A percentile compares a stretch with the other conserved stretches of the same genome.
Evolutionary conservation across 2,888 invertebrate genomes (phyloP).

Genomic region (Leptopterna dolabrata): DNA sequence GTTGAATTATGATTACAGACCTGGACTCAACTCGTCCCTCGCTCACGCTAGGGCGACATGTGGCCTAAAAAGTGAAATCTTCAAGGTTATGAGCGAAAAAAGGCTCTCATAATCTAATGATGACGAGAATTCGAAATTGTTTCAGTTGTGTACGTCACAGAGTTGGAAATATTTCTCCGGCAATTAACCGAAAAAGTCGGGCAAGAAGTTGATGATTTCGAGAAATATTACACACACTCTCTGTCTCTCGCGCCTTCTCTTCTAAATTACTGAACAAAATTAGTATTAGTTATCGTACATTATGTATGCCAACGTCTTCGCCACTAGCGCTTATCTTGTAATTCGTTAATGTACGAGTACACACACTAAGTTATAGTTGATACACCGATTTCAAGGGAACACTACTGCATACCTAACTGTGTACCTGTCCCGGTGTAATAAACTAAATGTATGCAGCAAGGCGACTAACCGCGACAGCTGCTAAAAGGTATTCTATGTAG

Average conservation of each 20-base stretch:
- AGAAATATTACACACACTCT: constrained; percentile 11
- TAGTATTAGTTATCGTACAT: background rate
- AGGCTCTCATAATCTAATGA: background rate
- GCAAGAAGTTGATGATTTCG: background rate
- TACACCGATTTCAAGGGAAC: too few species aligned
- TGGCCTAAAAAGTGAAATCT: background rate
- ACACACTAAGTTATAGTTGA: too few species aligned
- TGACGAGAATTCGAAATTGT: background rate
- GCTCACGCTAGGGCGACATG: background rate
- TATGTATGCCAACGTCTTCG: too few species aligned
- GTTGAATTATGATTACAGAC: background rate
- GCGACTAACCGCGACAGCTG: too few species aligned
- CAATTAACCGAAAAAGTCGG: background rate
- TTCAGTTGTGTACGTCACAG: background rate
- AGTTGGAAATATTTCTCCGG: background rate
- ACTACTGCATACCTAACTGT: too few species aligned
- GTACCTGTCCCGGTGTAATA: too few species aligned
- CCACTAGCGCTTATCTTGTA: too few species aligned
- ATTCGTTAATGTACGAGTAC: too few species aligned
- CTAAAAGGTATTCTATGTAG: too few species aligned
- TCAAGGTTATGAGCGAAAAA: background rate
- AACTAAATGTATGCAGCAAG: too few species aligned
- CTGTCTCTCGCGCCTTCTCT: background rate
- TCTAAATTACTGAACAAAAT: background rate
- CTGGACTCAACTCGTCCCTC: background rate